These are phyloP conservation scores for Agrilus cyanescens DNA, from an alignment of 2,888 invertebrate genomes.

Conservation along the genomic window DNA sequence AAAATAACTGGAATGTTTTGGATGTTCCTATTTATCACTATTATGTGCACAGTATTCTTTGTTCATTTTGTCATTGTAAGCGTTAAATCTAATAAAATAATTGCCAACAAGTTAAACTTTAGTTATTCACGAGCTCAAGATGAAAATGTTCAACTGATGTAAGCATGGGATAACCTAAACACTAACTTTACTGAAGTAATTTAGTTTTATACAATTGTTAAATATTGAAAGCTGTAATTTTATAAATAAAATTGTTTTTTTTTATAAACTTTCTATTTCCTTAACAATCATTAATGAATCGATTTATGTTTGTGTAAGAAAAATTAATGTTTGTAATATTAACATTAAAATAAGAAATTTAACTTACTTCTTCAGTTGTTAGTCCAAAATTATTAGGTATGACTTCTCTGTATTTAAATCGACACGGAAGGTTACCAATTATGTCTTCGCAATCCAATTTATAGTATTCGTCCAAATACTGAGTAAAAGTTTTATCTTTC, in stretches of 20 bases:
- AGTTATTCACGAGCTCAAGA: slow-evolving; percentile 2
- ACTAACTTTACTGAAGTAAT: no score
- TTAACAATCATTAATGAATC: no score
- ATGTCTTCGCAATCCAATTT: slow-evolving; percentile 92
- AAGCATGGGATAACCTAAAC: neutral
- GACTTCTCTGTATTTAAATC: slow-evolving; percentile 87
- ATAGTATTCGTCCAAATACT: slow-evolving; percentile 93
- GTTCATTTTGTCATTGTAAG: slow-evolving; percentile 4
- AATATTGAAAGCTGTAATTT: no score
- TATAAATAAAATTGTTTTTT: no score
- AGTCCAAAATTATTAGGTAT: slow-evolving; percentile 87
- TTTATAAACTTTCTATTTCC: no score
- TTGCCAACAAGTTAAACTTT: neutral
- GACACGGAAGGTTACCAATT: slow-evolving; percentile 79
- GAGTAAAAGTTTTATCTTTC: slow-evolving; percentile 59
- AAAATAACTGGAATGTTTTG: slow-evolving; percentile 3
- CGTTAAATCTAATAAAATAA: neutral
- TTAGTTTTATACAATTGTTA: no score
- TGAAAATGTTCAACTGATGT: slow-evolving; percentile 2
- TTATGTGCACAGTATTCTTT: slow-evolving; percentile 7
- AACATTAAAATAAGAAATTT: slow-evolving; percentile 1
- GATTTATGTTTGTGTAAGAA: no score
- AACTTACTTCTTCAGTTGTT: slow-evolving; percentile 71
- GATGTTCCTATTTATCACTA: slow-evolving; percentile 4
- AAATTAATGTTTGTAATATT: neutral